A percentile compares a stretch with the other conserved stretches of the same genome.
Evolutionary conservation across 64 coral and sea anemone genomes (phyloP).

Genomic region (Actinia tenebrosa): DNA sequence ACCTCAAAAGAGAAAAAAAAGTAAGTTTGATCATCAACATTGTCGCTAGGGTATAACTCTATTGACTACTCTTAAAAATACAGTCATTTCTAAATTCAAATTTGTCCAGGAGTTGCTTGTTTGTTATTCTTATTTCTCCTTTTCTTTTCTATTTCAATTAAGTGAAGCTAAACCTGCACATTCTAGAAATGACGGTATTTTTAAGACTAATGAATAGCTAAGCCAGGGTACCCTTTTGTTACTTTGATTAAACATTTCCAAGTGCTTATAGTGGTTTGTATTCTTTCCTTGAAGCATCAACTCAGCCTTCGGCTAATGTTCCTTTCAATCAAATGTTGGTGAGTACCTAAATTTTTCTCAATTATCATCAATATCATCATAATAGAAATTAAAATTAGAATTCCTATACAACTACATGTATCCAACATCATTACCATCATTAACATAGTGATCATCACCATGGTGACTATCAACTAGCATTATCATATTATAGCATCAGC

Average conservation of each 20-base stretch:
- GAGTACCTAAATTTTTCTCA: background rate
- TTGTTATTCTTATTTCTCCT: too few relatives aligned
- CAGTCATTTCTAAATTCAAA: too few relatives aligned
- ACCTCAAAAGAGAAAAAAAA: conserved; percentile 29
- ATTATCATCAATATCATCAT: background rate
- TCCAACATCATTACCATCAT: too few relatives aligned
- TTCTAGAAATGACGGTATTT: too few relatives aligned
- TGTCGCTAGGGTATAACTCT: background rate
- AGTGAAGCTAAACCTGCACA: too few relatives aligned
- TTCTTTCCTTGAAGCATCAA: background rate
- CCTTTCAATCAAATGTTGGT: conserved; percentile 35
- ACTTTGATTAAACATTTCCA: background rate
- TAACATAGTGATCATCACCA: too few relatives aligned
- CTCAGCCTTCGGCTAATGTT: background rate
- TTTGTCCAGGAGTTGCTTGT: too few relatives aligned
- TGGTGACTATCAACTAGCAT: background rate
- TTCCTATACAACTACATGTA: too few relatives aligned
- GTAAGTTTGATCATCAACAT: background rate
- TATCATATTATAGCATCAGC: too few relatives aligned
- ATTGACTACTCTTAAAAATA: too few relatives aligned
- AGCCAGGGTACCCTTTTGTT: conserved; percentile 4
- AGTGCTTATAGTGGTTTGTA: background rate
- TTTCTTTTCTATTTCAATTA: too few relatives aligned
- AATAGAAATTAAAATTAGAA: too few relatives aligned
- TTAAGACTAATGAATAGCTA: background rate